Evolutionary conservation across 2,888 invertebrate genomes (phyloP), one percentile per base, ranked within the genome.

Genomic region (Phalera bucephala): DNA sequence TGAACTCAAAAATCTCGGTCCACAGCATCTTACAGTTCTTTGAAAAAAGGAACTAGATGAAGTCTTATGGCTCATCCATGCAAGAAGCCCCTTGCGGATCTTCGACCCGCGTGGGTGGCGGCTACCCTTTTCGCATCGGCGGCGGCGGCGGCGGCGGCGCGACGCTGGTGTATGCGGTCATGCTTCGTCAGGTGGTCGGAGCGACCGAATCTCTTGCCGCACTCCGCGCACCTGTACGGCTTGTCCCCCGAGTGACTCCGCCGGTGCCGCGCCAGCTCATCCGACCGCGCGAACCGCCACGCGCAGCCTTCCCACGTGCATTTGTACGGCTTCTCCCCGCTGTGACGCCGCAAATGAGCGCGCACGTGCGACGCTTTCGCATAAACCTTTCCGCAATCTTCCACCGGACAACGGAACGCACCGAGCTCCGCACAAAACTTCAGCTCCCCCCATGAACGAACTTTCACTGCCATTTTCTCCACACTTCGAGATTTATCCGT

Each of bases 111-210:
- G 22, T 57, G 59, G 12, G 54, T 21, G n/a, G 58, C 35, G 26
- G 68, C 40, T 13, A 55, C 63, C 26, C 57, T 67, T 48, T 53
- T 66, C n/a, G n/a, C n/a, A n/a, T n/a, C n/a, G 37, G 49, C 71
- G 0, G 64, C 77, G 10, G 82, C 80, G 3, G 80, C 83, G 4
- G 80, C 80, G 2, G 85, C 86, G 4, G 83, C 82, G n/a, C 87
- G 81, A 7, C 95, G 92, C 29, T 94, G 93, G 73, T 96, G 96
- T 4, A 96, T 95, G 58, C 95, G 96, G 9, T 94, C 93, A 78
- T 99, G 98, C 79, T 98, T 98, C 14, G 97, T 93, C 38, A 98
- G 91, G 78, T 99, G 98, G 79, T 99, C 98, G 15, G 97, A 97
- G 14, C 98, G 91, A 0, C 97, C 96, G 80, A 99, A 99, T 45